Conservation (phyloP, 2,113 vertebrate species). For the Barbus barbus region DNA sequence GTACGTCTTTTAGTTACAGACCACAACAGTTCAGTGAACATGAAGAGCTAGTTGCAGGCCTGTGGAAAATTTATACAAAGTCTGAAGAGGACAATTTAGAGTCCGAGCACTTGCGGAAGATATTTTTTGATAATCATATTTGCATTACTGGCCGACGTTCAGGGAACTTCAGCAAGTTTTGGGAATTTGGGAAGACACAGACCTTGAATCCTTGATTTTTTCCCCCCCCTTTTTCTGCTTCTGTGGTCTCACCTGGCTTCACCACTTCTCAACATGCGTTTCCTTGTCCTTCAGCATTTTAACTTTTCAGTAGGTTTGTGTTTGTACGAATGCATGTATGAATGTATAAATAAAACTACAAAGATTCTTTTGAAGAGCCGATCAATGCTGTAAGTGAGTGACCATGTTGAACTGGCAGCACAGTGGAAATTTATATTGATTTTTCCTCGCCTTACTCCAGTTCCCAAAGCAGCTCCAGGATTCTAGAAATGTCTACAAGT, state of each 20-base stretch:
- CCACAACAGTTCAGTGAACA: constrained; percentile 27
- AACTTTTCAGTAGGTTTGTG: background rate
- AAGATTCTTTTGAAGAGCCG: constrained; percentile 65
- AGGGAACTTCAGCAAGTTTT: background rate
- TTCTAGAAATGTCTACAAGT: constrained; percentile 33
- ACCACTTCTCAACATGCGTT: background rate
- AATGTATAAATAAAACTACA: constrained; percentile 35
- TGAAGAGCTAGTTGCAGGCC: background rate
- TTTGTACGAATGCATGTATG: constrained; percentile 1
- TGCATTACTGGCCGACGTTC: constrained; percentile 3
- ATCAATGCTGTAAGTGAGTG: constrained; percentile 71
- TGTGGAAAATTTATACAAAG: constrained; percentile 40
- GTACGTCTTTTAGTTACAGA: background rate
- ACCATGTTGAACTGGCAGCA: constrained; percentile 61
- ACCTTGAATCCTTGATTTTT: constrained; percentile 1
- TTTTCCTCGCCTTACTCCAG: constrained; percentile 56
- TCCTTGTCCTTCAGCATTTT: constrained; percentile 26
- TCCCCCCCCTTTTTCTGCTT: background rate
- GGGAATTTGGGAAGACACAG: constrained; percentile 12
- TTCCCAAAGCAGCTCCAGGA: constrained; percentile 61
- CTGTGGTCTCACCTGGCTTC: background rate
- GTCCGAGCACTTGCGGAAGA: background rate
- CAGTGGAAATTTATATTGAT: constrained; percentile 68
- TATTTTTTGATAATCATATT: background rate
- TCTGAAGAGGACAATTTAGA: constrained; percentile 18